Evolutionary conservation across 2,113 vertebrate species (phyloP).

Genomic region (Arvicanthis niloticus): DNA sequence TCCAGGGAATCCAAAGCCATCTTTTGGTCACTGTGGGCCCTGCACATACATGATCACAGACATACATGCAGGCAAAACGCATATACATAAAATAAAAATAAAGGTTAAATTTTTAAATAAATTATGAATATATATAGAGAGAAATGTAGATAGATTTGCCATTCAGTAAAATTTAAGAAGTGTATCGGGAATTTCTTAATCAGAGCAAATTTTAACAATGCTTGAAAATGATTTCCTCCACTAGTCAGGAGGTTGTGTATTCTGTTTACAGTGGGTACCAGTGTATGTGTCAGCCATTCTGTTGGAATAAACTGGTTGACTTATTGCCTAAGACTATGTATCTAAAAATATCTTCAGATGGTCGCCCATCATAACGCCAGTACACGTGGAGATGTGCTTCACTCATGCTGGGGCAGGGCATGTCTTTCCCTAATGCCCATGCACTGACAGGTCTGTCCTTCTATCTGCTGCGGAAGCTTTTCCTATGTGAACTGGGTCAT

Average conservation of each 20-base stretch:
- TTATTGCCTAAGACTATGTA: constrained; percentile 4
- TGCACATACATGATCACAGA: background rate
- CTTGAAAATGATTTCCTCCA: background rate
- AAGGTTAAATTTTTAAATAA: background rate
- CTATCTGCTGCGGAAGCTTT: background rate
- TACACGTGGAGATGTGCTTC: background rate
- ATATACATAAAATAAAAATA: background rate
- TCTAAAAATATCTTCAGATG: constrained; percentile 1
- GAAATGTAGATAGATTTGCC: background rate
- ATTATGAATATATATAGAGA: too few relatives aligned
- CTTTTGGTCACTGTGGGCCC: background rate
- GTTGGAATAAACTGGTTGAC: background rate
- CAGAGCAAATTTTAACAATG: background rate
- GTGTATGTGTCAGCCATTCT: background rate
- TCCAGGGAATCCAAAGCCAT: background rate
- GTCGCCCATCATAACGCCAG: background rate
- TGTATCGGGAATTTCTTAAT: background rate
- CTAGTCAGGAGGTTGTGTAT: background rate
- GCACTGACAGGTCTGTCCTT: background rate
- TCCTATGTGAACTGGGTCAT: background rate
- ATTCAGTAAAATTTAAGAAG: background rate
- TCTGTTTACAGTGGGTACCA: background rate
- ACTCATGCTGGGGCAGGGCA: background rate
- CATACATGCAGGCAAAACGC: background rate
- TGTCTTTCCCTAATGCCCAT: background rate